Conservation (phyloP, 1,140 invertebrate genomes). For the Bombus confusus region DNA sequence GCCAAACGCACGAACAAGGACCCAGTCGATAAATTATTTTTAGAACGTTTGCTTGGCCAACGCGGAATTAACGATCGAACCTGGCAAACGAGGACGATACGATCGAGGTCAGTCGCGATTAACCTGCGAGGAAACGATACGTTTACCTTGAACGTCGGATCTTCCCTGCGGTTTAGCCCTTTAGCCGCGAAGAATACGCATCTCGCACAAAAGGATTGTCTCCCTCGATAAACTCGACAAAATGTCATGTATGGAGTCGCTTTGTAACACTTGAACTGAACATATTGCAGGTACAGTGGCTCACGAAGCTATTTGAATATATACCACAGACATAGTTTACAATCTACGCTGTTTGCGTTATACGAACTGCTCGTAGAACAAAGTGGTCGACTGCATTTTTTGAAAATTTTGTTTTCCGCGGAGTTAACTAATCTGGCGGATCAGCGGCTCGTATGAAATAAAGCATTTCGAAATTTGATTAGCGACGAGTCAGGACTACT, state of each 20-base stretch:
- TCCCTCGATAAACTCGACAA: background rate
- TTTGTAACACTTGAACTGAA: too few species aligned
- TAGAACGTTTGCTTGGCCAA: conserved; percentile 31
- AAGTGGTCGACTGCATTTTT: too few species aligned
- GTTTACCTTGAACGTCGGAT: conserved; percentile 41
- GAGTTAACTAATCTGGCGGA: too few species aligned
- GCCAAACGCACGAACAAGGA: conserved; percentile 13
- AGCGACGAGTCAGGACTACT: too few species aligned
- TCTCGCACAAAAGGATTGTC: background rate
- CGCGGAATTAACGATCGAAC: conserved; percentile 51
- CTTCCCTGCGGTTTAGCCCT: background rate
- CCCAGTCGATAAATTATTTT: conserved; percentile 54
- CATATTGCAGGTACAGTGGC: background rate
- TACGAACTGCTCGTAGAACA: too few species aligned
- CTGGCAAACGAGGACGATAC: conserved; percentile 44
- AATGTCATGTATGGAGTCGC: background rate
- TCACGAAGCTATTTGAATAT: background rate
- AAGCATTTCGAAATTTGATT: too few species aligned
- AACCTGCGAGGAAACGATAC: conserved; percentile 10
- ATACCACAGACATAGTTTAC: too few species aligned
- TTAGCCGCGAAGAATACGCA: conserved; percentile 3
- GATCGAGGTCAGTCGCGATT: conserved; percentile 42
- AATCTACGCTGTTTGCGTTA: too few species aligned
- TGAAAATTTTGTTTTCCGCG: rapidly evolving
- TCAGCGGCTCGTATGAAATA: too few species aligned